Evolutionary conservation across 2,888 invertebrate genomes (phyloP).

Genomic region (Phalera bucephala): DNA sequence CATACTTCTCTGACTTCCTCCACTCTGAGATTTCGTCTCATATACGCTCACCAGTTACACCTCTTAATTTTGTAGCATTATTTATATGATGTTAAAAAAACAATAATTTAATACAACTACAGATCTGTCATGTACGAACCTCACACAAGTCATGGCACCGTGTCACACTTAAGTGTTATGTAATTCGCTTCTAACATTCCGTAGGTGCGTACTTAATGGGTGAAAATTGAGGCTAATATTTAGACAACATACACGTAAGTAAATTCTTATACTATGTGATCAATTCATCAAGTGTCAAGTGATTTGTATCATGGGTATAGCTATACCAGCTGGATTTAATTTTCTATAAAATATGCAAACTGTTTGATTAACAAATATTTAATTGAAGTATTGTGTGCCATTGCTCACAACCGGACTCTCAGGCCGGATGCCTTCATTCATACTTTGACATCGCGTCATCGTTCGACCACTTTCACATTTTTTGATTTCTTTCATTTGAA

Average conservation of each 20-base stretch:
- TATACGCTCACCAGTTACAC: too few relatives aligned
- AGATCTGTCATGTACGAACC: too few relatives aligned
- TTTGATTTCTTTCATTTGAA: constrained; percentile 38
- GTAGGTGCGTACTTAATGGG: constrained; percentile 12
- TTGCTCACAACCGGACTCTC: constrained; percentile 36
- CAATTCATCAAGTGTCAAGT: background rate
- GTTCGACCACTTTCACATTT: constrained; percentile 55
- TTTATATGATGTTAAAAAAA: too few relatives aligned
- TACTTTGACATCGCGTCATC: constrained; percentile 46
- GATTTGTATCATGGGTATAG: too few relatives aligned
- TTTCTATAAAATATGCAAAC: too few relatives aligned
- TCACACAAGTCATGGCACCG: too few relatives aligned
- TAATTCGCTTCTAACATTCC: constrained; percentile 17
- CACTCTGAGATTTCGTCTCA: too few relatives aligned
- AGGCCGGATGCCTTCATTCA: constrained; percentile 40
- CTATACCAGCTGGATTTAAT: too few relatives aligned
- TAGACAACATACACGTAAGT: constrained; percentile 1
- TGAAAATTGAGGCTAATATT: constrained; percentile 17
- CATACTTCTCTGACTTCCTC: too few relatives aligned
- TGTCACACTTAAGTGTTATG: constrained; percentile 6
- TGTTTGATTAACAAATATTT: constrained; percentile 27
- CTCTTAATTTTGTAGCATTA: too few relatives aligned
- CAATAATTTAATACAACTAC: too few relatives aligned
- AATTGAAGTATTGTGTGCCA: constrained; percentile 33
- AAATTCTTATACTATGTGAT: background rate